Percentiles rank a stretch among this genome's conserved stretches.
Evolutionary conservation across 2,113 vertebrate genomes (phyloP).

Genomic region (Charina bottae): DNA sequence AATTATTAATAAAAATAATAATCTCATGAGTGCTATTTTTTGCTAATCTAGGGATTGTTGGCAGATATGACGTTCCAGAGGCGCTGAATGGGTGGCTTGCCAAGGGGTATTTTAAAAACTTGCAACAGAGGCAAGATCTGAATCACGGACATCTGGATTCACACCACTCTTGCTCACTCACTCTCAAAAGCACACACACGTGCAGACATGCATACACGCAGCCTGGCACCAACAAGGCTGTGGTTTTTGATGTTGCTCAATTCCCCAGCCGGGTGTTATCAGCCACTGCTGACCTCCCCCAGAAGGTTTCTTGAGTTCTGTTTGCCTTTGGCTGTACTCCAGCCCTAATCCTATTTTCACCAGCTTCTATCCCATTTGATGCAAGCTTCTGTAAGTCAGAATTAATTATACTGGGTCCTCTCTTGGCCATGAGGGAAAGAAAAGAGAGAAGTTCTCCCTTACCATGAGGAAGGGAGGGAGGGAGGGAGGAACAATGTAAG

Average conservation of each 20-base stretch:
- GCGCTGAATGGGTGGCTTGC: neutral
- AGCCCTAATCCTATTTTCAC: constrained; percentile 77
- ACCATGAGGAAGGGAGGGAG: rapidly evolving
- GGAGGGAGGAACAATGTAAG: neutral
- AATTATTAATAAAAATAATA: neutral
- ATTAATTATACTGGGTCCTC: constrained; percentile 67
- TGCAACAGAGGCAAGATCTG: too few species aligned
- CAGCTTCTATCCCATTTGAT: constrained; percentile 76
- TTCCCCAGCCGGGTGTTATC: constrained; percentile 42
- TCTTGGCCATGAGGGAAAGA: constrained; percentile 33
- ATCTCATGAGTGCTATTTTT: neutral
- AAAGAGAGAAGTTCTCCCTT: constrained; percentile 30
- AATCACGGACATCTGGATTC: neutral
- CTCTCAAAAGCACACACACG: neutral
- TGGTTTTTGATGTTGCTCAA: constrained; percentile 38
- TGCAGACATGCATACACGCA: neutral
- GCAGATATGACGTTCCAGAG: neutral
- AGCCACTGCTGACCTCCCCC: constrained; percentile 49
- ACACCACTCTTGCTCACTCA: neutral
- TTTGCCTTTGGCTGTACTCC: constrained; percentile 69
- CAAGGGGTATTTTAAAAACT: neutral
- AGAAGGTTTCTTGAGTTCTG: constrained; percentile 60
- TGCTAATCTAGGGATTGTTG: neutral
- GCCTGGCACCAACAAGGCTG: neutral
- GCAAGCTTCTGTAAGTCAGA: constrained; percentile 72